phyloP scores from a whole-genome alignment of 2,113 vertebrate species.

The Pangasianodon hypophthalmus region DNA sequence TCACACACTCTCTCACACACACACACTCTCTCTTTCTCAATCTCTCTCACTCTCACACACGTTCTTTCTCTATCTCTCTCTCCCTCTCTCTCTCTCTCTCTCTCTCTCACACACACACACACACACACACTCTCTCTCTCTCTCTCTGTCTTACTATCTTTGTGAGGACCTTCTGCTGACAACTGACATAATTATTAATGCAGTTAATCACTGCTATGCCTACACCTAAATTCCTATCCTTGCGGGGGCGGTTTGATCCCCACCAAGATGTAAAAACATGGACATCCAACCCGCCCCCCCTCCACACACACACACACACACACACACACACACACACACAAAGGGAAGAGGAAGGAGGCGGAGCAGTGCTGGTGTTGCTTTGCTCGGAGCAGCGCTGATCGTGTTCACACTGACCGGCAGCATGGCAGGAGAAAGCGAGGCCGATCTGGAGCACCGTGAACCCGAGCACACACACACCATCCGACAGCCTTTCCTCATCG shows the following conservation, averaged over 20 bases:
- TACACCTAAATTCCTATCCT: not conserved
- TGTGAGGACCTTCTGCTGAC: not conserved
- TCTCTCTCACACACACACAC: too few relatives aligned
- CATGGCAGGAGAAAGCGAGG: constrained; percentile 90
- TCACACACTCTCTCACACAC: too few relatives aligned
- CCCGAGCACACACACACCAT: constrained; percentile 68
- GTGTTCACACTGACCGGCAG: constrained; percentile 59
- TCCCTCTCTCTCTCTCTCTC: too few relatives aligned
- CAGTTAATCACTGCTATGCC: not conserved
- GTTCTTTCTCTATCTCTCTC: too few relatives aligned
- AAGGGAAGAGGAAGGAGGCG: constrained; percentile 45
- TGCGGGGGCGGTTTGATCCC: not conserved
- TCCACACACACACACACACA: not conserved
- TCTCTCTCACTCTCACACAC: too few relatives aligned
- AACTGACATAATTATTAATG: not conserved
- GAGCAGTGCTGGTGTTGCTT: constrained; percentile 53
- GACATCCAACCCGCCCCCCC: too few relatives aligned
- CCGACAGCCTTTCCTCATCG: constrained; percentile 87
- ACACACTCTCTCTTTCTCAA: too few relatives aligned
- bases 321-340: constrained; percentile 28
- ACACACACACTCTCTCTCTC: too few relatives aligned
- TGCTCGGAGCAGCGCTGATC: constrained; percentile 34
- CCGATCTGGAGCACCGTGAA: constrained; percentile 64
- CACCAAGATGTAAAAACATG: not conserved
- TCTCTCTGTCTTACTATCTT: not conserved